These are phyloP conservation scores for Perognathus longimembris DNA, from an alignment of 2,113 vertebrate genomes.

Conservation along the genomic window DNA sequence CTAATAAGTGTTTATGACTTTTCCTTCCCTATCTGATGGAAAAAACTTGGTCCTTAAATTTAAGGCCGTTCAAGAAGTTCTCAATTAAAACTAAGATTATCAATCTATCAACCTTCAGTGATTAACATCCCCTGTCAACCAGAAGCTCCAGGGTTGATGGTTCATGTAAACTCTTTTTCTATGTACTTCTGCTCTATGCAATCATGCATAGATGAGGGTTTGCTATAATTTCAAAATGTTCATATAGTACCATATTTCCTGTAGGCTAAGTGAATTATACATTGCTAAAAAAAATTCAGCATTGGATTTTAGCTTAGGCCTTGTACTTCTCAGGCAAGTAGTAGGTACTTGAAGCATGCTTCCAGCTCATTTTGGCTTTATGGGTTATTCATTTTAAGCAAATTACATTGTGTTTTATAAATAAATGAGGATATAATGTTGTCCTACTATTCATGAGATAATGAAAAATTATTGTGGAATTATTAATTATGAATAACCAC, in stretches of 20 bases:
- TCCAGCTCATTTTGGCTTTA: no score
- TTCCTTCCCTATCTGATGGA: conserved; percentile 22
- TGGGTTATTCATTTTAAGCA: no score
- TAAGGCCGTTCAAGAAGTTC: background rate
- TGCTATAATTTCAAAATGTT: background rate
- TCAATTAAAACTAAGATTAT: conserved; percentile 1
- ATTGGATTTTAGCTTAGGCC: no score
- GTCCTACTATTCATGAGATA: no score
- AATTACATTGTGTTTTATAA: no score
- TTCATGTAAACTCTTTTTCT: background rate
- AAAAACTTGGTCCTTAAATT: background rate
- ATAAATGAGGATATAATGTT: no score
- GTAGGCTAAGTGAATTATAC: background rate
- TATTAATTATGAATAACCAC: background rate
- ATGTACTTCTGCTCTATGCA: background rate
- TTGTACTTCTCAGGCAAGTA: no score
- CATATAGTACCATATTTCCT: background rate
- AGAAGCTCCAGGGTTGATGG: background rate
- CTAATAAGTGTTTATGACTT: background rate
- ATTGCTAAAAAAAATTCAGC: background rate
- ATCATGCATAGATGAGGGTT: background rate
- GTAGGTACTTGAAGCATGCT: no score
- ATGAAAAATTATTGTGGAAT: background rate
- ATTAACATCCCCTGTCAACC: no score
- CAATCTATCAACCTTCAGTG: background rate